Base-by-base conservation (phyloP, 2,113 vertebrate genomes). In the Pholis gunnellus region DNA sequence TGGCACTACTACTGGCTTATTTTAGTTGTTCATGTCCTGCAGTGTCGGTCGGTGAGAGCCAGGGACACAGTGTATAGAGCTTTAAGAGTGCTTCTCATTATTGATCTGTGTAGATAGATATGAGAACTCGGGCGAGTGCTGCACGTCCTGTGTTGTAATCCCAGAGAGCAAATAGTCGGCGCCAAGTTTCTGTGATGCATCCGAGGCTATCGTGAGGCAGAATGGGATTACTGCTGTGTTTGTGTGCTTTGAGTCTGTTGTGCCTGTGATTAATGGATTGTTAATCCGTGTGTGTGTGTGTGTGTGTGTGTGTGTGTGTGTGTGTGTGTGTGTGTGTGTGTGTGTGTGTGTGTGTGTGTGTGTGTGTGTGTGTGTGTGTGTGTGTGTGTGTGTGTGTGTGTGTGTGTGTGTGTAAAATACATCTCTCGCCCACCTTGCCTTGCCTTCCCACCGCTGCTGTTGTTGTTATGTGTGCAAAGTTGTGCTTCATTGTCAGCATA, bases 181-280 rank as follows among this genome's bases (percentile, higher is more conserved):
- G 31, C 75, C 82, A 83, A 78, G 72, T 82, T 72, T 67, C 60
- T 87, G 56, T 25, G 72, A 84, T 81, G 78, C 75, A 75, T 82
- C 54, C 64, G 25, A 52, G 66, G 83, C 57, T 74, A 38, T 56
- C 72, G 59, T 59, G 66, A 54, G 27, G 64, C 9, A 72, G 75
- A 78, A 31, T 88, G 11, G 1, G 79, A 72, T 88, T 86, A 86
- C 67, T 66, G 75, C 82, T 79, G 69, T 82, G 79, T 91, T 80
- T 90, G 75, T 81, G 84, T 82, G 73, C 71, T 82, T 48, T 42
- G 56, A 88, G 61, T 76, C 73, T 2, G 29, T 82, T 40, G 61
- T 44, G 61, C 60, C 52, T 56, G 82, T 91, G 86, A 91, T 90
- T 86, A 91, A 88, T 90, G 83, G 38, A 90, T 82, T 67, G 61